Conservation (phyloP, 2,113 vertebrate species). For the Archilochus colubris region DNA sequence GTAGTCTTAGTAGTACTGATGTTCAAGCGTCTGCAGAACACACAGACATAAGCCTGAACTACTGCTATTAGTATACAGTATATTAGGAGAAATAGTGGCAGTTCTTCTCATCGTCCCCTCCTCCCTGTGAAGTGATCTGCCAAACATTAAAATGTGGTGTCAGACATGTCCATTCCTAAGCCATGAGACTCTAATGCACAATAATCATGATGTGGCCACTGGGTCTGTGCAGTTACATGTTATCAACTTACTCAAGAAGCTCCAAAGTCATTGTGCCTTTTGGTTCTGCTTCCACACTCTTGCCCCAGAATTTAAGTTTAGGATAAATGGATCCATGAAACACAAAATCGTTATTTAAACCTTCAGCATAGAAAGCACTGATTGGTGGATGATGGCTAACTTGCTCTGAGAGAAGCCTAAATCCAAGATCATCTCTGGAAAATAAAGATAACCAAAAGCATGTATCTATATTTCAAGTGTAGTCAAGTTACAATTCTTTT, state of each 20-base stretch:
- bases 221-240: not conserved
- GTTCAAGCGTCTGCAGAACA: not conserved
- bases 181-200: not conserved
- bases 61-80: not conserved
- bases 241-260: slow-evolving; percentile 88
- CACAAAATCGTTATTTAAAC: slow-evolving; percentile 90
- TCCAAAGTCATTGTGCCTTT: slow-evolving; percentile 96
- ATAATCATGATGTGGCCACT: not conserved
- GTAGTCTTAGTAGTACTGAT: not conserved
- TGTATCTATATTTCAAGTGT: accelerated
- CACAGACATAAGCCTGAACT: not conserved
- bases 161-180: not conserved
- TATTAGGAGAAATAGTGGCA: not conserved
- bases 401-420: slow-evolving; percentile 95
- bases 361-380: slow-evolving; percentile 97
- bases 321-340: slow-evolving; percentile 98
- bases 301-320: slow-evolving; percentile 98
- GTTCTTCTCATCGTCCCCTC: not conserved
- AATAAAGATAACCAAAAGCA: not conserved
- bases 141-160: not conserved
- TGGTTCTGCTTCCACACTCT: slow-evolving; percentile 97
- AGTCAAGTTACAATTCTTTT: not conserved
- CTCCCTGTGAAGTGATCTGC: not conserved
- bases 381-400: slow-evolving; percentile 98
- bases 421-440: slow-evolving; percentile 94